phyloP scores from a whole-genome alignment of 30 jellyfish, hydroid and myxozoan genomes.

The Rhopilema esculentum region DNA sequence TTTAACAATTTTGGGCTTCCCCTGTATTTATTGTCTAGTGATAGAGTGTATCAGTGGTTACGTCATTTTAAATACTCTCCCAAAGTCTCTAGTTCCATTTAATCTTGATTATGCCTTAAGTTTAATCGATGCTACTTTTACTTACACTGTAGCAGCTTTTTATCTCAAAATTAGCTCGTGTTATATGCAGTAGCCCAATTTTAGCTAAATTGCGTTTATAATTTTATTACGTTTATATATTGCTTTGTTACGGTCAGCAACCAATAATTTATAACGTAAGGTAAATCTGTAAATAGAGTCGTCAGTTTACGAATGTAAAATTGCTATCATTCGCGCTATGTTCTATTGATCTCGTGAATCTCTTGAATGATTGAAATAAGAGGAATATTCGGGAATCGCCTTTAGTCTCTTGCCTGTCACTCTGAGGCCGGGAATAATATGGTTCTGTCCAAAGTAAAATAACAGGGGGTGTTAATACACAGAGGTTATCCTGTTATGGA shows the following conservation, averaged over 20 bases:
- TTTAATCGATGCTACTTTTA: too few species aligned
- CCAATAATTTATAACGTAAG: slow-evolving; percentile 12
- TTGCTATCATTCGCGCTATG: too few species aligned
- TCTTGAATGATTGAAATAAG: background rate
- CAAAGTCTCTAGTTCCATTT: too few species aligned
- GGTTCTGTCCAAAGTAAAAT: too few species aligned
- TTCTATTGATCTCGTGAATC: background rate
- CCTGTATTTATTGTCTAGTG: background rate
- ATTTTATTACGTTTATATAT: background rate
- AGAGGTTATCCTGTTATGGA: too few species aligned
- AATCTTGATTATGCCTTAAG: too few species aligned
- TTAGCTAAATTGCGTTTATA: background rate
- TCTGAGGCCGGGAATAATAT: too few species aligned
- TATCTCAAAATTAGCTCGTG: background rate
- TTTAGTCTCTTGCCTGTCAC: background rate
- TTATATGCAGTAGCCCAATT: background rate
- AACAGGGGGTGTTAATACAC: too few species aligned
- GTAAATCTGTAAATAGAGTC: slow-evolving; percentile 27
- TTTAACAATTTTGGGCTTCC: background rate
- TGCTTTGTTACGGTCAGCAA: background rate
- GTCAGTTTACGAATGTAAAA: background rate
- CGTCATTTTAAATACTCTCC: too few species aligned
- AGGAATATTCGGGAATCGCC: background rate
- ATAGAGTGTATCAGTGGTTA: background rate
- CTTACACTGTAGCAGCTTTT: too few species aligned